Base-by-base conservation (phyloP, 2,113 vertebrate species). In the Gymnocephalus cernua region DNA sequence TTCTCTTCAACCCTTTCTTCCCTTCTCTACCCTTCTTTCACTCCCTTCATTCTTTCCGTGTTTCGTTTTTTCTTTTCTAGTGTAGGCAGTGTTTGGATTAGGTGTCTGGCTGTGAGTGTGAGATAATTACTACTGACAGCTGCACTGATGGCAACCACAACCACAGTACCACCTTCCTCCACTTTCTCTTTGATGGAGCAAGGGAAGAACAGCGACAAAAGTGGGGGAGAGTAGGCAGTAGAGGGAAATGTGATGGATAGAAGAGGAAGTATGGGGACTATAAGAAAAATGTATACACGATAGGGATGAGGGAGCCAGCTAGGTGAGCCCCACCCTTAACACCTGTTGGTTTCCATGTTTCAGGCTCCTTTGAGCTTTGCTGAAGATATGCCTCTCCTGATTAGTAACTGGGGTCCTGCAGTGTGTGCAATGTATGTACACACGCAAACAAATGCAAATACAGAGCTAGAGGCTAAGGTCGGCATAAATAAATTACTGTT, bases 91-190 rank as follows among this genome's bases (percentile, higher is more conserved):
- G 93, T 95, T 95, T 94, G 92, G 93, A 94, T 93, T 94, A 89
- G 91, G 79, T 93, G 86, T 93, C 90, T 92, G 94, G 89, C 93
- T 92, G 91, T 89, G 93, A 94, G 90, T 88, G 92, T 96, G 97
- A 97, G 97, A 98, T 99, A 98, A 99, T 99, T 97, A 96, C 96
- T 96, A 94, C 95, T 96, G 97, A 98, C 97, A 98, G 96, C 96
- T 98, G 97, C 96, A 97, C 94, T 95, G 95, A 96, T 96, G 93
- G 95, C 95, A 95, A 96, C 95, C 95, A 96, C 95, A 93, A 85
- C 95, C 96, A 88, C 75, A 96, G 76, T 82, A 95, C 96, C 95
- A 96, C 96, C 95, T 96, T 96, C 91, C 95, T 92, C 88, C 93
- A 94, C 96, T 68, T 94, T 94, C 93, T 94, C 93, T 95, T 95